phyloP scores from a whole-genome alignment of 2,888 invertebrate species.

The Eueremaeus valkanovi region DNA sequence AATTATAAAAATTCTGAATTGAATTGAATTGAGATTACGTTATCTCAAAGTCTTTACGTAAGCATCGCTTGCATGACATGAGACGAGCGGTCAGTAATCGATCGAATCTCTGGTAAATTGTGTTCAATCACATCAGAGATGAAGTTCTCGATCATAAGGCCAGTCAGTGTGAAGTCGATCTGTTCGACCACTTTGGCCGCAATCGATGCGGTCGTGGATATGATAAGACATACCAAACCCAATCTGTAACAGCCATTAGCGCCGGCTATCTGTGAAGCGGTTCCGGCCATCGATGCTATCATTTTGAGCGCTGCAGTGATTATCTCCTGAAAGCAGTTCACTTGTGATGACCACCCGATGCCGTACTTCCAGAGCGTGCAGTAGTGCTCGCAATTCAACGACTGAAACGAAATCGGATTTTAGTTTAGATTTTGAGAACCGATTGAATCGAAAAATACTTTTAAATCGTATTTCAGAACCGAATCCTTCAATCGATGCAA shows the following conservation, averaged over 20 bases:
- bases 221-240: background rate
- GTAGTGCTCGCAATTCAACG: conserved; percentile 50
- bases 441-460: background rate
- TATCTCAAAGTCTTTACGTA: too few relatives aligned
- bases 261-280: background rate
- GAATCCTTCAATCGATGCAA: conserved; percentile 46
- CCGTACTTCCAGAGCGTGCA: conserved; percentile 50
- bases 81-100: too few relatives aligned
- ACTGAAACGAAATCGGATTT: conserved; percentile 46
- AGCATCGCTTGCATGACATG: too few relatives aligned
- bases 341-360: conserved; percentile 50
- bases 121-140: too few relatives aligned
- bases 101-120: too few relatives aligned
- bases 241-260: background rate
- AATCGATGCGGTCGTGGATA: background rate
- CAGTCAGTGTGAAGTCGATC: background rate
- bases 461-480: conserved; percentile 47
- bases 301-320: background rate
- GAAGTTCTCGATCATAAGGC: background rate
- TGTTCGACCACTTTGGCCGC: conserved; percentile 2
- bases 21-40: too few relatives aligned
- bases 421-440: background rate
- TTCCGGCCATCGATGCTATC: background rate
- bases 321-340: conserved; percentile 38
- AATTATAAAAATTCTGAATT: too few relatives aligned